Conservation (phyloP, 1,140 invertebrate genomes). For the Laodelphax striatellus region DNA sequence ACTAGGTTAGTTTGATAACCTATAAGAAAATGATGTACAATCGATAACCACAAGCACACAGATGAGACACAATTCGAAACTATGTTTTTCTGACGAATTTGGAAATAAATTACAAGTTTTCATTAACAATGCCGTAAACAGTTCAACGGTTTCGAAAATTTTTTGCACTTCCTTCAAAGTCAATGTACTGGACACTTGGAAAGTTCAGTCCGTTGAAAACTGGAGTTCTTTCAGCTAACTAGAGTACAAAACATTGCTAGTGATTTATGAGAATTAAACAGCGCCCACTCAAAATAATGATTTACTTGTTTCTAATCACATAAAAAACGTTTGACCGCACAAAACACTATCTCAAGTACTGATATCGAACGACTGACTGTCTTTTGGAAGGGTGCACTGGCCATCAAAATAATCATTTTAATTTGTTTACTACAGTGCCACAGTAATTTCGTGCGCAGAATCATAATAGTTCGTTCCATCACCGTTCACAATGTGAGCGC, state of each 20-base stretch:
- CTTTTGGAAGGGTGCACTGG: background rate
- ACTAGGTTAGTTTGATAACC: background rate
- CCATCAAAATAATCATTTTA: background rate
- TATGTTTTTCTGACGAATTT: background rate
- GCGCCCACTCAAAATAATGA: background rate
- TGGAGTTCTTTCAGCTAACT: background rate
- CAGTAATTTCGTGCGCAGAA: background rate
- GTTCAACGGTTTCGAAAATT: background rate
- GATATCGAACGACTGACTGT: background rate
- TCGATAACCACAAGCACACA: background rate
- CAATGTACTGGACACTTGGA: no score
- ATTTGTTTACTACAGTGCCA: background rate
- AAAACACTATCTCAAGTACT: background rate
- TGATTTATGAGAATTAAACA: background rate
- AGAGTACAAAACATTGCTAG: background rate
- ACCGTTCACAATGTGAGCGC: background rate
- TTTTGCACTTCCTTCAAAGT: no score
- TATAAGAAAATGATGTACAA: background rate
- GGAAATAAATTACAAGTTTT: background rate
- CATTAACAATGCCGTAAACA: background rate
- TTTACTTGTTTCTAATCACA: background rate
- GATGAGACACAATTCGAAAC: background rate
- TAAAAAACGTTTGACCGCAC: background rate
- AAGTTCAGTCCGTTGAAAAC: background rate
- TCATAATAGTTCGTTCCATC: background rate